Evolutionary conservation across 1,140 invertebrate species (phyloP).

Genomic region (Neodiprion lecontei): DNA sequence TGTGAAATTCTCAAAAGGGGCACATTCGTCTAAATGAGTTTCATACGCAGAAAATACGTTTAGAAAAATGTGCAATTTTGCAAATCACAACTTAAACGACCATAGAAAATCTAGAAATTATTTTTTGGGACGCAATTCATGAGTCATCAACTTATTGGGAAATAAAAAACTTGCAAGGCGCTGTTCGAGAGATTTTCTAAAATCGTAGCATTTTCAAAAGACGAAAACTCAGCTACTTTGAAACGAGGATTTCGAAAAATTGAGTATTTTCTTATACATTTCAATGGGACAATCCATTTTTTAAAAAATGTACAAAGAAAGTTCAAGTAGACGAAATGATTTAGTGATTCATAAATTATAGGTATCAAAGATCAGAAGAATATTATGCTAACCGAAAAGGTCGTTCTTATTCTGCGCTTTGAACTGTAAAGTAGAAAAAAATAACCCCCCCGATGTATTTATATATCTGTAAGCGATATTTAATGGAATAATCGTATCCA

Average conservation of each 20-base stretch:
- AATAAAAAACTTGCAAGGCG: too few relatives aligned
- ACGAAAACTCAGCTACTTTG: too few relatives aligned
- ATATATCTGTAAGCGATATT: background rate
- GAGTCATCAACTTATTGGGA: too few relatives aligned
- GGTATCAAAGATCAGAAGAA: conserved; percentile 2
- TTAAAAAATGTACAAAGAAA: background rate
- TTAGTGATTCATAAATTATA: background rate
- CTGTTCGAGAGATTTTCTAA: too few relatives aligned
- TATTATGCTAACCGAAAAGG: background rate
- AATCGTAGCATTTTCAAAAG: too few relatives aligned
- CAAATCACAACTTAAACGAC: too few relatives aligned
- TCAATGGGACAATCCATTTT: background rate
- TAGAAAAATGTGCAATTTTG: too few relatives aligned
- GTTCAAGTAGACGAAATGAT: background rate
- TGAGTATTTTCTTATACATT: background rate
- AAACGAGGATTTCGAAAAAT: background rate
- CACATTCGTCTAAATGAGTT: background rate
- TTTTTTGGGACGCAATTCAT: too few relatives aligned
- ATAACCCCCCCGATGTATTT: background rate
- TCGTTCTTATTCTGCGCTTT: background rate
- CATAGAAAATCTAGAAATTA: too few relatives aligned
- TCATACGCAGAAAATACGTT: too few relatives aligned
- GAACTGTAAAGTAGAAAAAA: background rate
- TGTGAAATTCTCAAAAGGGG: conserved; percentile 1
- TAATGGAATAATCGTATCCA: background rate